Evolutionary conservation across 2,797 vertebrate species (phyloP), one percentile per base, ranked within the genome.

Genomic region (Heterohyrax brucei): DNA sequence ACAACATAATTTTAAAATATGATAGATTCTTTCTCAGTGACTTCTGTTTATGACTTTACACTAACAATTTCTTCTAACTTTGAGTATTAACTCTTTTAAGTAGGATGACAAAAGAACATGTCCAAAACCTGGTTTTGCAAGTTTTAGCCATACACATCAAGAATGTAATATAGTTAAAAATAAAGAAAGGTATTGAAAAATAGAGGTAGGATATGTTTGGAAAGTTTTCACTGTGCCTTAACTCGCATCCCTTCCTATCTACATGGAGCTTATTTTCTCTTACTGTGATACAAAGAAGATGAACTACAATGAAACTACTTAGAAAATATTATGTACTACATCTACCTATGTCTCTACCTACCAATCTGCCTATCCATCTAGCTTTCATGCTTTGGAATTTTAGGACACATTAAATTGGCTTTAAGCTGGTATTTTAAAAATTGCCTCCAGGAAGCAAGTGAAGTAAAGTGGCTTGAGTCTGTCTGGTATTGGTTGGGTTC

Each of bases 1-100:
- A 33, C 12, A 81, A 84, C 5, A 28, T 5, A 64, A 96, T 89
- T 94, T 87, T 76, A 28, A 94, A 95, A 59, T 10, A 46, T 26
- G 14, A 0, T 5, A 6, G 6, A 68, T 26, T 53, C 10, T 90
- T 77, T 72, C 22, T 77, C 61, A 84, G 10, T 1, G 39, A 39
- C 39, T 39, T 80, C 68, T 66, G 7, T 82, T 82, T 79, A 48
- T 77, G 16, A 46, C 0, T 5, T 30, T 5, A 7, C 59, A 21
- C n/a, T 78, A 75, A 83, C 72, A 87, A 44, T 64, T 24, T 26
- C 62, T 64, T 26, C 24, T 26, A 26, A 64, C 26, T 26, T 24
- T 24, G 66, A 4, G 0, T 53, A 21, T 26, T 80, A 39, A 5
- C 30, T 26, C 92, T 70, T 92, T 56, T 89, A 75, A 62, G 8